Percentiles rank a stretch among this genome's conserved stretches.
These are phyloP conservation scores for Reticulitermes lucifugus DNA, from an alignment of 2,888 invertebrate species.

Conservation along the genomic window DNA sequence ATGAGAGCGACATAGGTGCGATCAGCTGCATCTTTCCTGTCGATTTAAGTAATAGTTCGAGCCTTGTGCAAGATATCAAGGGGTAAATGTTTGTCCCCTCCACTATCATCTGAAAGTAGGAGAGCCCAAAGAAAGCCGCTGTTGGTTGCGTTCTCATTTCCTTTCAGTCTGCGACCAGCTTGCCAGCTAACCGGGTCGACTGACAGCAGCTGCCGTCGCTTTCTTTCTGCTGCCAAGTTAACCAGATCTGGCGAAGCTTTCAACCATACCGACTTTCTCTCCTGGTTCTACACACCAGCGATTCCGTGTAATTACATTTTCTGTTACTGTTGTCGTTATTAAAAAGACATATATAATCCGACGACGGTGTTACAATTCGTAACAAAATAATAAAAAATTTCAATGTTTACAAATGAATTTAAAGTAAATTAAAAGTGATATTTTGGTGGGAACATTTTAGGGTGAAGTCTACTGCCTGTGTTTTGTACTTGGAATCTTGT, in stretches of 20 bases:
- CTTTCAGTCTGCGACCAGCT: slow-evolving; percentile 34
- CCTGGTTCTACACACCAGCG: not conserved
- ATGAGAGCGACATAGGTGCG: not conserved
- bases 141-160: slow-evolving; percentile 25
- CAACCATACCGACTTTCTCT: slow-evolving; percentile 29
- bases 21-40: not conserved
- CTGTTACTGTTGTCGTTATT: not conserved
- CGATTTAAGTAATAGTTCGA: not conserved
- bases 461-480: not conserved
- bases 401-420: not conserved
- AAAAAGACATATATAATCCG: slow-evolving; percentile 8
- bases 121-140: not conserved
- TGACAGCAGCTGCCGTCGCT: not conserved
- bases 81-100: not conserved
- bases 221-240: not conserved
- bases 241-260: slow-evolving; percentile 27
- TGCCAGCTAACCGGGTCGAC: slow-evolving; percentile 31
- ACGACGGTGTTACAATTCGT: not conserved
- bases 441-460: not conserved
- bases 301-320: slow-evolving; percentile 1
- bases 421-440: not conserved
- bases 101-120: not conserved
- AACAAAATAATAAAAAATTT: not conserved
- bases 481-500: not conserved
- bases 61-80: slow-evolving; percentile 26